Evolutionary conservation across 1,140 invertebrate species (phyloP).

Genomic region (Gryllus bimaculatus): DNA sequence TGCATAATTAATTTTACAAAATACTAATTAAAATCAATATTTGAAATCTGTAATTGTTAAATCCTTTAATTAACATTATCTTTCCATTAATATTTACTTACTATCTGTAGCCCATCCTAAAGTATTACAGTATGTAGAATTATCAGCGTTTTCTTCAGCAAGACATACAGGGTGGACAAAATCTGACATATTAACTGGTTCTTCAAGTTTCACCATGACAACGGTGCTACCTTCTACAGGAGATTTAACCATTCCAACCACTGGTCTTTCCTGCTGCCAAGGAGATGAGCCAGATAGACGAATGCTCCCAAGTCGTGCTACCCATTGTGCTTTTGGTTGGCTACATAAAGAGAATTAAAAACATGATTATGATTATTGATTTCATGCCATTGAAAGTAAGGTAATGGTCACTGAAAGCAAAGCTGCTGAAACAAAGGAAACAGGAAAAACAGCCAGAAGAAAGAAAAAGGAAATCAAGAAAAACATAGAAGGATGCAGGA

Average conservation of each 20-base stretch:
- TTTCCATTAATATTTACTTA: slow-evolving; percentile 22
- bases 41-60: neutral
- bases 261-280: slow-evolving; percentile 76
- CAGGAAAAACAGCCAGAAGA: neutral
- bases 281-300: slow-evolving; percentile 66
- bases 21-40: too few species aligned
- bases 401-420: neutral
- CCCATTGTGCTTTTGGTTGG: slow-evolving; percentile 77
- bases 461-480: neutral
- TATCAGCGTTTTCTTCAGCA: slow-evolving; percentile 38
- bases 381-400: neutral
- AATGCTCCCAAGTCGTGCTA: slow-evolving; percentile 64
- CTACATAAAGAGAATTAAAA: slow-evolving; percentile 37
- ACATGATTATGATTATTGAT: neutral
- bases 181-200: slow-evolving; percentile 63
- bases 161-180: slow-evolving; percentile 75
- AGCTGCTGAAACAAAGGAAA: neutral
- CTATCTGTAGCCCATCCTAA: slow-evolving; percentile 73
- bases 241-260: slow-evolving; percentile 80
- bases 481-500: neutral
- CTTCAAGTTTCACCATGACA: slow-evolving; percentile 68
- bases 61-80: neutral
- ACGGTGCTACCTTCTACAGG: slow-evolving; percentile 79
- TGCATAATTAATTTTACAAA: too few species aligned
- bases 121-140: slow-evolving; percentile 57